Evolutionary conservation across 2,113 vertebrate species (phyloP).

Genomic region (Pachycephala philippinensis): DNA sequence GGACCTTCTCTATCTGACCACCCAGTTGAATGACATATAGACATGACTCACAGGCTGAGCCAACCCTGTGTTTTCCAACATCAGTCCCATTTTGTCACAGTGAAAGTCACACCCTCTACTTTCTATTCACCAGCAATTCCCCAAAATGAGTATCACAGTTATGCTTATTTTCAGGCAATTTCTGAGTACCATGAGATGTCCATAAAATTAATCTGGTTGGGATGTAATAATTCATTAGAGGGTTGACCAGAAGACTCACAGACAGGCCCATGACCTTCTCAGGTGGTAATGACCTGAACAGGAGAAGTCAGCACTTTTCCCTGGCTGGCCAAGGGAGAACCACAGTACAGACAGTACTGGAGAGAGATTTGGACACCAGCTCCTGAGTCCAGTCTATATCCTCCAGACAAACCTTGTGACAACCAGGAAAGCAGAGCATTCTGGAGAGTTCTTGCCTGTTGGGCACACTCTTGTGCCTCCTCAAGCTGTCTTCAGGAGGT

Average conservation of each 20-base stretch:
- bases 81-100: not conserved
- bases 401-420: not conserved
- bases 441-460: not conserved
- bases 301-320: not conserved
- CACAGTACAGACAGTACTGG: not conserved
- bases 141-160: not conserved
- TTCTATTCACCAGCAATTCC: not conserved
- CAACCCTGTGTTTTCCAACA: not conserved
- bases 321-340: not conserved
- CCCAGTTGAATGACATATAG: not conserved
- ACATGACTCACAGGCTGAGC: not conserved
- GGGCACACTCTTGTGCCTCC: accelerated
- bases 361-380: not conserved
- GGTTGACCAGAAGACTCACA: not conserved
- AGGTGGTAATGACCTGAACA: not conserved
- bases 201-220: not conserved
- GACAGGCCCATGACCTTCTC: not conserved
- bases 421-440: not conserved
- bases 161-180: not conserved
- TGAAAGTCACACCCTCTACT: not conserved
- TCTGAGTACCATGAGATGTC: not conserved
- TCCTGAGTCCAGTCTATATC: not conserved
- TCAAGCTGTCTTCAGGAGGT: not conserved
- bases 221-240: not conserved
- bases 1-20: not conserved